Evolutionary conservation across 2,113 vertebrate genomes (phyloP).

Genomic region (Martes martes): DNA sequence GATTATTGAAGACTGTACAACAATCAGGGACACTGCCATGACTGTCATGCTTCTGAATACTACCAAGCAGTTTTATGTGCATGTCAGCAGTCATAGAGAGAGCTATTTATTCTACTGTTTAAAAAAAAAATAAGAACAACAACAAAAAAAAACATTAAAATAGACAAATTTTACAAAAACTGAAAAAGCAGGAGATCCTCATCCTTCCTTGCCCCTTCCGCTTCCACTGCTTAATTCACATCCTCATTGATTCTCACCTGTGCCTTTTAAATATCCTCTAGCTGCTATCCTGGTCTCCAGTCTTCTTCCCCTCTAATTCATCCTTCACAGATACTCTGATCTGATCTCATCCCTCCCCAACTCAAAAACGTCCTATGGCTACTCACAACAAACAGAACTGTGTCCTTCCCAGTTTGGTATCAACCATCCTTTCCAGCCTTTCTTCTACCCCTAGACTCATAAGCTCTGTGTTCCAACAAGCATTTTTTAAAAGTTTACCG

Average conservation of each 20-base stretch:
- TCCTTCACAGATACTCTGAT: background rate
- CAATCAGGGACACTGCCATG: background rate
- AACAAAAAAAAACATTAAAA: background rate
- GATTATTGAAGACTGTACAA: background rate
- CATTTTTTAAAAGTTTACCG: background rate
- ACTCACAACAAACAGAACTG: background rate
- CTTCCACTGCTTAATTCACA: background rate
- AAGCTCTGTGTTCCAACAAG: background rate
- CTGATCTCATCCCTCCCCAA: background rate
- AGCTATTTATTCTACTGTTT: background rate
- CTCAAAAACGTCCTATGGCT: background rate
- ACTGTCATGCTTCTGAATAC: background rate
- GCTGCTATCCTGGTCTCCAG: background rate
- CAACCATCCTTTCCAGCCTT: background rate
- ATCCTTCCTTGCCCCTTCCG: background rate
- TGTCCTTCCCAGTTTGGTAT: background rate
- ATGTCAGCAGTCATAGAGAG: background rate
- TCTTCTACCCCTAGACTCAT: background rate
- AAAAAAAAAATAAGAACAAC: background rate
- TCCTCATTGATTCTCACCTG: background rate
- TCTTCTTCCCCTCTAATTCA: background rate
- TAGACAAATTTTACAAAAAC: background rate
- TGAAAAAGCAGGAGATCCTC: background rate
- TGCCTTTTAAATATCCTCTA: background rate
- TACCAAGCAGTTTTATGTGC: background rate